phyloP scores from a whole-genome alignment of 2,888 invertebrate species.

The Nasonia oneida region DNA sequence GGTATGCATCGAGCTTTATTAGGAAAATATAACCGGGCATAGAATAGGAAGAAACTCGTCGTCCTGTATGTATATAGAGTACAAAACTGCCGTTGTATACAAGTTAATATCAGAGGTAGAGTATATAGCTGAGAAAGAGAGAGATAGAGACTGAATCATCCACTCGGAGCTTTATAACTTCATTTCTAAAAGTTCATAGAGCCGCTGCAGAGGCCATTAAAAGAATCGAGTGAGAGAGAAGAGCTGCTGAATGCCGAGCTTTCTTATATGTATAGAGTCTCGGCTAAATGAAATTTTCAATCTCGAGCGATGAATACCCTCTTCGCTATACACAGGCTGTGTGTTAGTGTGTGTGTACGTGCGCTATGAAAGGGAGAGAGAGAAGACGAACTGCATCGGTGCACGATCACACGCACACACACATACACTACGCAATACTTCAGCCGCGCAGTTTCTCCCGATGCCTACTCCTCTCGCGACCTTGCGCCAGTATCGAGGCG shows the following conservation, averaged over 20 bases:
- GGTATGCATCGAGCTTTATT: neutral
- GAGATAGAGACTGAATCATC: neutral
- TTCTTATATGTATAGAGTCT: neutral
- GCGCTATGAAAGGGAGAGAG: neutral
- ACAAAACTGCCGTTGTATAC: neutral
- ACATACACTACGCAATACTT: constrained; percentile 2
- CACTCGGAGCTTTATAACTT: constrained; percentile 8
- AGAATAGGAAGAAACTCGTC: neutral
- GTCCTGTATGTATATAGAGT: neutral
- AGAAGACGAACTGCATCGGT: constrained; percentile 1
- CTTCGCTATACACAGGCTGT: neutral
- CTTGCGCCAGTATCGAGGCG: constrained; percentile 41
- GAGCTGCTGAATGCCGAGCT: neutral
- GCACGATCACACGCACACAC: neutral
- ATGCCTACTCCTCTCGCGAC: constrained; percentile 16
- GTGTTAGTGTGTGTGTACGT: neutral
- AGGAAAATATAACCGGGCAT: neutral
- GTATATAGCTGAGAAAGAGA: too few species aligned
- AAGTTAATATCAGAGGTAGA: neutral
- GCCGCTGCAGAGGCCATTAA: constrained; percentile 1
- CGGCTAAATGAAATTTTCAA: constrained; percentile 9
- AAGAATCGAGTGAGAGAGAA: neutral
- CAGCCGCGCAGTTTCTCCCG: constrained; percentile 19
- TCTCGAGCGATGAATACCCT: neutral
- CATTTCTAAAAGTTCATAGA: constrained; percentile 13